These are phyloP conservation scores for Trachemys scripta DNA, from an alignment of 2,113 vertebrate genomes.

Conservation along the genomic window DNA sequence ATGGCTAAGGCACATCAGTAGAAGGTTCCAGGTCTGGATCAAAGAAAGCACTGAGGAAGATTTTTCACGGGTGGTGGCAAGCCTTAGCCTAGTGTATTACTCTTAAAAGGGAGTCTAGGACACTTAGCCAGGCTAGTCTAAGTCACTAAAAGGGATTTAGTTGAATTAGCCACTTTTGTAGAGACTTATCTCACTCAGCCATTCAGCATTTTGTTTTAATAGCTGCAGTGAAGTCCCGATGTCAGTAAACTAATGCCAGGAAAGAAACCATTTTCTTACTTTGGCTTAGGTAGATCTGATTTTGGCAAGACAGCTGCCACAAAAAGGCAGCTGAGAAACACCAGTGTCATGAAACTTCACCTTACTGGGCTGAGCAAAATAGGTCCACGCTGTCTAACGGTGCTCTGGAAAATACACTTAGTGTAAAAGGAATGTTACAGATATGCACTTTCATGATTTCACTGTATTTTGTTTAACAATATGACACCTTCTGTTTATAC, in stretches of 20 bases:
- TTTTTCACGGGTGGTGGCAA: rapidly evolving
- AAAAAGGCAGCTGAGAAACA: rapidly evolving
- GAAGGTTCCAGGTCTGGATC: not conserved
- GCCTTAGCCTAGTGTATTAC: not conserved
- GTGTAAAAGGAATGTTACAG: not conserved
- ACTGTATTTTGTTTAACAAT: constrained; percentile 33
- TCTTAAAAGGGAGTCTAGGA: not conserved
- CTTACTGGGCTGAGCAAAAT: not conserved
- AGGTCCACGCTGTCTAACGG: rapidly evolving
- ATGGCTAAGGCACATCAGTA: not conserved
- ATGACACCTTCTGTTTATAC: not conserved
- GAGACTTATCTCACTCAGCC: not conserved
- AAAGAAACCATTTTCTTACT: not conserved
- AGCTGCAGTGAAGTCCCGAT: not conserved
- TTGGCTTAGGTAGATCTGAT: too few relatives aligned
- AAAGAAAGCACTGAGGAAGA: not conserved
- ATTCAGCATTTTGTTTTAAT: not conserved
- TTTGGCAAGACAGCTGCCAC: not conserved
- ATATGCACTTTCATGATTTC: not conserved
- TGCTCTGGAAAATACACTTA: not conserved
- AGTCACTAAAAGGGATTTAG: not conserved
- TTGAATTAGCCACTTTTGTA: not conserved
- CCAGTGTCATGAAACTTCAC: rapidly evolving
- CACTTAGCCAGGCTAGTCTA: rapidly evolving
- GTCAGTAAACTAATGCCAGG: not conserved